These are phyloP conservation scores for Oncorhynchus tshawytscha DNA, from an alignment of 2,113 vertebrate genomes.

Conservation along the genomic window DNA sequence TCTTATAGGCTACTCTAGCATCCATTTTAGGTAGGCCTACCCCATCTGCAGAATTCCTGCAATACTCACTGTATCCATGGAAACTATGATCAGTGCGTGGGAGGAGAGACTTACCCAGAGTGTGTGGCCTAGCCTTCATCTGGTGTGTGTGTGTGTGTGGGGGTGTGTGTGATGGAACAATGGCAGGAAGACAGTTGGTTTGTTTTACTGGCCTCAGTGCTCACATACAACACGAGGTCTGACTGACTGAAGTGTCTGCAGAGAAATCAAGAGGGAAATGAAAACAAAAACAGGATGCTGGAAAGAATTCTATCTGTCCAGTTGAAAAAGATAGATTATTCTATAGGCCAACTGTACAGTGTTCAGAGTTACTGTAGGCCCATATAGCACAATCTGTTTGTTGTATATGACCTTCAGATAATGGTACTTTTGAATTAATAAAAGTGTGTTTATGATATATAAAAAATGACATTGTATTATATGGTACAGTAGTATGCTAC, in stretches of 20 bases:
- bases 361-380: no score
- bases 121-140: constrained; percentile 12
- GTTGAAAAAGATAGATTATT: constrained; percentile 37
- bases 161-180: constrained; percentile 63
- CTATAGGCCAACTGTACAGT: no score
- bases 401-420: no score
- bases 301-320: constrained; percentile 56
- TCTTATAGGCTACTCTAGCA: neutral
- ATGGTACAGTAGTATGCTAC: no score
- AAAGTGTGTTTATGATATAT: no score
- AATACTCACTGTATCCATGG: constrained; percentile 59
- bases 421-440: no score
- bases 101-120: constrained; percentile 27
- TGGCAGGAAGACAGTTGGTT: constrained; percentile 66
- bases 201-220: constrained; percentile 45
- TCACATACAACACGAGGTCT: neutral
- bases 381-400: no score
- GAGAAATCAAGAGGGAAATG: constrained; percentile 52
- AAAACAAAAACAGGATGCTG: constrained; percentile 74
- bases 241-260: constrained; percentile 30
- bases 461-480: no score
- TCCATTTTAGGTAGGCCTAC: neutral
- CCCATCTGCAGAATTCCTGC: constrained; percentile 34
- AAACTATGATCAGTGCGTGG: constrained; percentile 46
- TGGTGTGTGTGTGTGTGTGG: neutral